Conservation (phyloP, 2,888 invertebrate species). For the Stegophylla sp. region DNA sequence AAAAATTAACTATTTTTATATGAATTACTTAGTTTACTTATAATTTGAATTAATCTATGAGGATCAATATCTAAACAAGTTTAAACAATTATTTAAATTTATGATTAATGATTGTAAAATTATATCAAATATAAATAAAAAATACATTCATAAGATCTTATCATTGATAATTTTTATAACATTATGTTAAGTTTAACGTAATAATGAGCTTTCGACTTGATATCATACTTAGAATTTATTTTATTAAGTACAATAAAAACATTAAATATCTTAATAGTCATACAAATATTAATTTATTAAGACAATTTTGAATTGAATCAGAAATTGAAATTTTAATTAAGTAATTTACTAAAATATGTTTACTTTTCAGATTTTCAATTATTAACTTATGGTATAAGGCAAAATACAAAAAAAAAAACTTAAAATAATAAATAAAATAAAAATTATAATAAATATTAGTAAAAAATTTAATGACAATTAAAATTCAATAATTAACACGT, state of each 20-base stretch:
- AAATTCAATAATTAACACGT: slow-evolving; percentile 47
- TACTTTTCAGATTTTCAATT: slow-evolving; percentile 1
- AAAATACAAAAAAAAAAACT: slow-evolving; percentile 16
- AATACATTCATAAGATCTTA: background rate
- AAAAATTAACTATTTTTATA: background rate
- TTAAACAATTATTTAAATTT: background rate
- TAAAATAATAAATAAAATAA: slow-evolving; percentile 29
- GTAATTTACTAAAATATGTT: slow-evolving; percentile 24
- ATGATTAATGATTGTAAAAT: slow-evolving; percentile 5
- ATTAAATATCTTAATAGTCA: slow-evolving; percentile 13
- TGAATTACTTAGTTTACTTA: too few species aligned
- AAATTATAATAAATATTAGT: slow-evolving; percentile 35
- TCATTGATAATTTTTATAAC: slow-evolving; percentile 17
- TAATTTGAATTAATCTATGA: background rate
- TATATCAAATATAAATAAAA: slow-evolving; percentile 11
- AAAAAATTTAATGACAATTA: slow-evolving; percentile 42
- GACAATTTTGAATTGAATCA: slow-evolving; percentile 5
- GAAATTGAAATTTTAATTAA: slow-evolving; percentile 3
- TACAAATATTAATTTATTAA: slow-evolving; percentile 12
- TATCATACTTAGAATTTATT: slow-evolving; percentile 8
- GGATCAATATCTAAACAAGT: background rate
- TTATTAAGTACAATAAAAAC: slow-evolving; percentile 51
- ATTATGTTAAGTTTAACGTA: slow-evolving; percentile 14
- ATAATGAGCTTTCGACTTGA: slow-evolving; percentile 25
- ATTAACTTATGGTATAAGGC: background rate